phyloP scores from a whole-genome alignment of 2,888 invertebrate species.

The Oscheius myriophilus region DNA sequence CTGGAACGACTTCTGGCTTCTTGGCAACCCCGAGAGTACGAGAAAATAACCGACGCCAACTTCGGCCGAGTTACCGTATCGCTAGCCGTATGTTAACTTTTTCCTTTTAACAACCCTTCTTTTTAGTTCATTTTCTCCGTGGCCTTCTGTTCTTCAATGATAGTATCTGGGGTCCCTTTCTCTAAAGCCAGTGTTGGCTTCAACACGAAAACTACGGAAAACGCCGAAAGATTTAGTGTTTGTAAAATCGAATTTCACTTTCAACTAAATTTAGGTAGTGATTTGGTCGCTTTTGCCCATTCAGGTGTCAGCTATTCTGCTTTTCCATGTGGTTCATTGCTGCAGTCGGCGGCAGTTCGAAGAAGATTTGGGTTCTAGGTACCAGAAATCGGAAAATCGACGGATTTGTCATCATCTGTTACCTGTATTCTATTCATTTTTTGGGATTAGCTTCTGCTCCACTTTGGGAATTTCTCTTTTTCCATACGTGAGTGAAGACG shows the following conservation, averaged over 20 bases:
- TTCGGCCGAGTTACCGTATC: neutral
- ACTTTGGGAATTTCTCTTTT: conserved; percentile 11
- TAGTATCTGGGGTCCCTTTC: conserved; percentile 11
- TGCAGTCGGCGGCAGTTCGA: too few relatives aligned
- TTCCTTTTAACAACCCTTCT: neutral
- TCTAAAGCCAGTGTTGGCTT: conserved; percentile 1
- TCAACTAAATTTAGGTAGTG: conserved; percentile 14
- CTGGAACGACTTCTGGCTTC: conserved; percentile 11
- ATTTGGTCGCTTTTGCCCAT: conserved; percentile 9
- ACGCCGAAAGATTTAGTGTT: conserved; percentile 7
- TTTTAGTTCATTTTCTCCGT: conserved; percentile 12
- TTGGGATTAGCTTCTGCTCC: conserved; percentile 4
- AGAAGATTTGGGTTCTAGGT: conserved; percentile 4
- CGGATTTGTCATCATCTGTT: conserved; percentile 17
- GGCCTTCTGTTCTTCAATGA: neutral
- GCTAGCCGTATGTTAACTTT: neutral
- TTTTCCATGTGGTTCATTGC: conserved; percentile 14
- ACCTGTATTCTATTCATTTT: conserved; percentile 14
- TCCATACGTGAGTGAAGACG: neutral
- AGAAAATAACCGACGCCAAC: neutral
- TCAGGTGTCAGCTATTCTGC: neutral
- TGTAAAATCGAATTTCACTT: too few relatives aligned
- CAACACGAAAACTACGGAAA: conserved; percentile 6
- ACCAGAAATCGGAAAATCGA: conserved; percentile 10
- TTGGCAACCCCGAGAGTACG: neutral